Conservation (phyloP, 2,797 vertebrate species). For the Acropternis orthonyx region DNA sequence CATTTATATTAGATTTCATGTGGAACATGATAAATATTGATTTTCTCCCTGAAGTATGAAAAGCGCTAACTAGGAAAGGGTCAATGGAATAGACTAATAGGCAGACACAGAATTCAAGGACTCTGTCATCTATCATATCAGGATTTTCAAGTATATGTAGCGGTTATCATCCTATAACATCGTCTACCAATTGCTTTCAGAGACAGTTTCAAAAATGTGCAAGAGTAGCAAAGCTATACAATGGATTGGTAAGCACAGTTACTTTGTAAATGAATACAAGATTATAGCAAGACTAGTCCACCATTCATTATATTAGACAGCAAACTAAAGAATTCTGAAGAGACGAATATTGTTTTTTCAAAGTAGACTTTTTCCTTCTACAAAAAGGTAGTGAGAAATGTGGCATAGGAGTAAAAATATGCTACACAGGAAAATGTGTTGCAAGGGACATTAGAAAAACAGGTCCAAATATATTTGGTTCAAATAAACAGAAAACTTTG, state of each 20-base stretch:
- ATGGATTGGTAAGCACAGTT: not conserved
- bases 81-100: not conserved
- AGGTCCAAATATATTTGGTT: not conserved
- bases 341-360: not conserved
- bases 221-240: not conserved
- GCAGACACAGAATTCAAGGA: not conserved
- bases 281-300: not conserved
- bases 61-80: not conserved
- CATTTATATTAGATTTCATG: not conserved
- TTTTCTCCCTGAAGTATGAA: not conserved
- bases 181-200: not conserved
- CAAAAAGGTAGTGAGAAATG: not conserved
- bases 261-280: not conserved
- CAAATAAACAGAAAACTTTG: not conserved
- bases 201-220: not conserved
- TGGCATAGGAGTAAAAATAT: not conserved
- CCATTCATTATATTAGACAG: not conserved
- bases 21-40: constrained; percentile 4
- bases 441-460: not conserved
- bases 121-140: not conserved
- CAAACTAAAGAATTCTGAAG: not conserved
- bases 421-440: not conserved
- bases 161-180: not conserved
- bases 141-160: not conserved
- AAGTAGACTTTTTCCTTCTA: not conserved